Conservation (phyloP, 2,888 invertebrate species). For the Drosophila tripunctata region DNA sequence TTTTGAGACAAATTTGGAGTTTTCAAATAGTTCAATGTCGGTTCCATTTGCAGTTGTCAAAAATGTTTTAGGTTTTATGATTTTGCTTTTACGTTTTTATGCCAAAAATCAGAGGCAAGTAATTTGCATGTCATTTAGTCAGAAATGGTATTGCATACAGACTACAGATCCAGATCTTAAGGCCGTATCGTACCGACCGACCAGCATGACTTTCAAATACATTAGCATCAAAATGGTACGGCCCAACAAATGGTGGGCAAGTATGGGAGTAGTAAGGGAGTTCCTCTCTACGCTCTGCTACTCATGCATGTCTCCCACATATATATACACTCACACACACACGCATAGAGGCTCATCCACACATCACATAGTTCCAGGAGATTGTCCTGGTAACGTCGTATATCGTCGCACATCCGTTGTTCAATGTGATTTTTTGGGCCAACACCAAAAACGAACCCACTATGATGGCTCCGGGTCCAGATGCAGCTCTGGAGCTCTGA, state of each 20-base stretch:
- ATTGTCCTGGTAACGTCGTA: constrained; percentile 62
- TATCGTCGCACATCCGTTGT: constrained; percentile 73
- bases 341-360: constrained; percentile 10
- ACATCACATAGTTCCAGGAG: constrained; percentile 26
- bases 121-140: constrained; percentile 68
- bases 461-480: constrained; percentile 26
- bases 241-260: constrained; percentile 4
- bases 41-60: neutral
- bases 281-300: constrained; percentile 49
- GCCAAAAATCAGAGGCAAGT: constrained; percentile 56
- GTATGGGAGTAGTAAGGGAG: constrained; percentile 1
- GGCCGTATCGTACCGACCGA: constrained; percentile 12
- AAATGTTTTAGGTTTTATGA: neutral
- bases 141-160: constrained; percentile 12
- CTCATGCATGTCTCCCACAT: constrained; percentile 65
- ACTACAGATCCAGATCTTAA: constrained; percentile 28
- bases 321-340: constrained; percentile 21
- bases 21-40: constrained; percentile 8
- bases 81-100: neutral
- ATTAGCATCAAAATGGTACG: constrained; percentile 71
- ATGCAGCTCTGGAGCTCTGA: neutral
- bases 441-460: constrained; percentile 50
- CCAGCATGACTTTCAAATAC: constrained; percentile 61
- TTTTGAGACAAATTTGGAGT: constrained; percentile 29
- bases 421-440: constrained; percentile 63